phyloP scores from a whole-genome alignment of 2,113 vertebrate genomes.

The Arvicanthis niloticus region DNA sequence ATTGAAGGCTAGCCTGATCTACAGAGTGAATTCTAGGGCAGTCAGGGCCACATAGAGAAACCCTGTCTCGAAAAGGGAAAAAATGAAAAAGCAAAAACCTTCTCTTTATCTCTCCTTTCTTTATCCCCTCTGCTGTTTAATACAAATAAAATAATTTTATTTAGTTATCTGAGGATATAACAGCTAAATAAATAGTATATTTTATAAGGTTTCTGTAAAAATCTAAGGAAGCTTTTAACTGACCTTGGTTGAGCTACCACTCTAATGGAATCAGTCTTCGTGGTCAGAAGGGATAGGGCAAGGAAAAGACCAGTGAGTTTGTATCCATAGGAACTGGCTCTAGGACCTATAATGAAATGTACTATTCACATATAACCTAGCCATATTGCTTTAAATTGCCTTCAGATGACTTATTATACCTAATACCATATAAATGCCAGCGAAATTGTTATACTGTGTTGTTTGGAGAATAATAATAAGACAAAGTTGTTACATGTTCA shows the following conservation, averaged over 20 bases:
- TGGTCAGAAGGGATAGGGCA: accelerated
- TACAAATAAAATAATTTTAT: slow-evolving; percentile 1
- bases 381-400: background rate
- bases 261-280: background rate
- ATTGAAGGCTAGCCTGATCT: background rate
- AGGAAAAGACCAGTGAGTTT: background rate
- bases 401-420: background rate
- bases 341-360: background rate
- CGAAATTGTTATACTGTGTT: background rate
- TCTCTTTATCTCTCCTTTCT: background rate
- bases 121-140: background rate
- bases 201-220: background rate
- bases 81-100: background rate
- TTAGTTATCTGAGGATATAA: slow-evolving; percentile 1
- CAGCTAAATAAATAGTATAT: background rate
- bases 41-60: background rate
- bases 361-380: background rate
- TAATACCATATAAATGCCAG: background rate
- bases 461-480: background rate
- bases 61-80: background rate
- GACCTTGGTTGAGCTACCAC: background rate
- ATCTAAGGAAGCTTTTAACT: background rate
- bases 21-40: background rate
- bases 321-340: background rate
- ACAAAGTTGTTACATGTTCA: background rate